Evolutionary conservation across 2,797 vertebrate genomes (phyloP).

Genomic region (Margarornis squamiger): DNA sequence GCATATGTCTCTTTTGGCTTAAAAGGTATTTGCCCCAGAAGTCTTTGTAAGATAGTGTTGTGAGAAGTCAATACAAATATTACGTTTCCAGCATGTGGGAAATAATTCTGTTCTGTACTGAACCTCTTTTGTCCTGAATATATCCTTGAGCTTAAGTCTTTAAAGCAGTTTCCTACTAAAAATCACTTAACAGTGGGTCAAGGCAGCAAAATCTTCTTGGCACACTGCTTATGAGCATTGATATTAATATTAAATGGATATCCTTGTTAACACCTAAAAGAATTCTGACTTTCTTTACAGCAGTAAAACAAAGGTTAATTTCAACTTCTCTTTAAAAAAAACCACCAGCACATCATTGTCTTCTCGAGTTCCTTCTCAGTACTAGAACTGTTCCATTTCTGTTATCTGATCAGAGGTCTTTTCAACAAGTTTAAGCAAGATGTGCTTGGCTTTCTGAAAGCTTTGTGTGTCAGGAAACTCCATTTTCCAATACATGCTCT

Average conservation of each 20-base stretch:
- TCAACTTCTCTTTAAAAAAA: background rate
- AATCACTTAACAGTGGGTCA: background rate
- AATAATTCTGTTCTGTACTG: background rate
- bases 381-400: background rate
- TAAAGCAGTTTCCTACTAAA: background rate
- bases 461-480: background rate
- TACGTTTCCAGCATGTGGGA: background rate
- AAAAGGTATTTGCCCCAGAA: background rate
- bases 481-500: background rate
- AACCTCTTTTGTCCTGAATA: background rate
- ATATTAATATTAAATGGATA: background rate
- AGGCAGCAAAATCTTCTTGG: background rate
- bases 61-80: background rate
- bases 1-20: background rate
- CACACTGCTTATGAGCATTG: background rate
- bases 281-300: background rate
- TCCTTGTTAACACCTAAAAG: background rate
- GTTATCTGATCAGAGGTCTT: background rate
- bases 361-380: slow-evolving; percentile 4
- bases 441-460: slow-evolving; percentile 20
- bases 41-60: background rate
- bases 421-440: slow-evolving; percentile 45
- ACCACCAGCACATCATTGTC: background rate
- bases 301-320: slow-evolving; percentile 11
- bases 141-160: background rate